Base-by-base conservation (phyloP, 2,113 vertebrate genomes). In the Ceyx margarethae region DNA sequence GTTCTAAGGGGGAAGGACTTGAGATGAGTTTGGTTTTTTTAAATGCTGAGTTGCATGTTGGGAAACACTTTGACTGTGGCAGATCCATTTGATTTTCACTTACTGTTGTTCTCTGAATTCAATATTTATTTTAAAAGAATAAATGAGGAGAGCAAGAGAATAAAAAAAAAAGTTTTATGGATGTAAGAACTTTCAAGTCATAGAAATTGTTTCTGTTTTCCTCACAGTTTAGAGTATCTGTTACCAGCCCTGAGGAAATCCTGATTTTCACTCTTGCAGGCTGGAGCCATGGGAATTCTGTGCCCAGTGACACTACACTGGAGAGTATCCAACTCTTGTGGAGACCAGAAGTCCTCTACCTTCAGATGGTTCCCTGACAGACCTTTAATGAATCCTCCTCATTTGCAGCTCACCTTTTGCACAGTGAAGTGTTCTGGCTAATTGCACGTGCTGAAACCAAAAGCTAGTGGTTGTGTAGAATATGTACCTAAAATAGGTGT, bases 1-100 rank as follows among this genome's bases (percentile, higher is more conserved):
- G 82, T 82, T 66, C 65, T 54, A 77, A 84, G 35, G 82, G 75
- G 79, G 77, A 85, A 95, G 78, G 69, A 77, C 78, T 71, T n/a
- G 15, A 69, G 60, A 50, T 40, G 18, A 78, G 35, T 69, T 88
- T 81, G 87, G 42, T 82, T 65, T 66, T 91, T 78, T 61, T n/a
- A 65, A 74, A 58, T 62, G 51, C 31, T 81, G 54, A 85, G 31
- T 88, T 88, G 65, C 13, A 1, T 48, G 43, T 69, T 86, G 45
- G 57, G 42, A 87, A 64, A 62, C 16, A 42, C 33, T 60, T 71
- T 14, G 12, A 19, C 17, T 57, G 21, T 71, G 54, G 40, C 29
- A 74, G 31, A 72, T 35, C 3, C 2, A 1, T 3, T 43, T 58
- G 61, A 29, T 43, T 54, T 23, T 13, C 2, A 54, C 14, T 65